phyloP scores from a whole-genome alignment of 92 coral and sea anemone species.

The Pocillopora grandis region DNA sequence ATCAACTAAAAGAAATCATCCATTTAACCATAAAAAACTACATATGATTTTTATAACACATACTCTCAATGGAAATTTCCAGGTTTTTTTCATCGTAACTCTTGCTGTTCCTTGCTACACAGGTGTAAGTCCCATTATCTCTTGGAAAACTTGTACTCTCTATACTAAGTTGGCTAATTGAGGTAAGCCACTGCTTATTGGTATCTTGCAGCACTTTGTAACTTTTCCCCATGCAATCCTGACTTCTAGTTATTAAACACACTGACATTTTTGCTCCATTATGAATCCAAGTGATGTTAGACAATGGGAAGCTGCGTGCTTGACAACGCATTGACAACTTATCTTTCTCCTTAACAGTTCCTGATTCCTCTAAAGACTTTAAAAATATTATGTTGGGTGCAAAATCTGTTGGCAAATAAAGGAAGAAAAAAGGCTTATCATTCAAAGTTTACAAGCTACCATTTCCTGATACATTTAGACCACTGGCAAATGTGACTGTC shows the following conservation, averaged over 20 bases:
- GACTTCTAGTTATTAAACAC: background rate
- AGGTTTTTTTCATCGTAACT: slow-evolving; percentile 19
- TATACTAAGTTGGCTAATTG: background rate
- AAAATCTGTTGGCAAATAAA: background rate
- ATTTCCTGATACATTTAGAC: background rate
- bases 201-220: background rate
- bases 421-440: background rate
- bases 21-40: too few species aligned
- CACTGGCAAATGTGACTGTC: too few species aligned
- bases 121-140: slow-evolving; percentile 59
- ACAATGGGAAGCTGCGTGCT: slow-evolving; percentile 7
- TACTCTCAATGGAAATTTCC: slow-evolving; percentile 23
- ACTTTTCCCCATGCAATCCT: background rate
- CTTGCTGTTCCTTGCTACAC: slow-evolving; percentile 53
- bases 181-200: background rate
- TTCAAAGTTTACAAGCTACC: background rate
- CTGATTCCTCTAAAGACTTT: background rate
- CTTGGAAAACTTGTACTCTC: slow-evolving; percentile 13
- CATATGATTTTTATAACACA: background rate
- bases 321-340: background rate
- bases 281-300: slow-evolving; percentile 14
- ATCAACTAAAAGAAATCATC: too few species aligned
- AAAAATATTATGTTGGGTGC: background rate
- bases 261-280: slow-evolving; percentile 3
- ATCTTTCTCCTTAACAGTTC: background rate